phyloP scores from a whole-genome alignment of 35 echinoderm and acorn worm genomes.

The Apostichopus japonicus region DNA sequence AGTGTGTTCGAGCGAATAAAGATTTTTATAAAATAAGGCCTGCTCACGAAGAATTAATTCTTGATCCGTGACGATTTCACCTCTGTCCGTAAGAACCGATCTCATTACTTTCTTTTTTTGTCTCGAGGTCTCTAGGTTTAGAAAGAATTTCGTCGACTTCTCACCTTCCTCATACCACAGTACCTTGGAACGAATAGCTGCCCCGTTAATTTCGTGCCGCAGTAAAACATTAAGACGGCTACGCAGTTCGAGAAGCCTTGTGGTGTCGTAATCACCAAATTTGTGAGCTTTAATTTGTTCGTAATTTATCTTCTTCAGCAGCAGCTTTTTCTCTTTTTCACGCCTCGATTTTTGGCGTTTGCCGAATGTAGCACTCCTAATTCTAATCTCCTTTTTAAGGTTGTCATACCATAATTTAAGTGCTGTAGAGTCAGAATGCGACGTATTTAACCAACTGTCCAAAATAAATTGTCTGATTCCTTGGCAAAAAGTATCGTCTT shows the following conservation, averaged over 20 bases:
- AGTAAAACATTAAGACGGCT: not conserved
- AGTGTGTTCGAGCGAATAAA: not conserved
- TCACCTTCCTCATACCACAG: not conserved
- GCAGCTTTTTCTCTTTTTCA: not conserved
- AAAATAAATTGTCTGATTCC: not conserved
- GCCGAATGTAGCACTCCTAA: not conserved
- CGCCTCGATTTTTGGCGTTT: not conserved
- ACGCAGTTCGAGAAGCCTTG: not conserved
- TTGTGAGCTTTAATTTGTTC: conserved; percentile 2
- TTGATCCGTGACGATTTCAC: not conserved
- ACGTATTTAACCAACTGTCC: not conserved
- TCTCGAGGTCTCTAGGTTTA: not conserved
- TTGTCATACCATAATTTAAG: not conserved
- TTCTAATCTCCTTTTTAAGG: not conserved
- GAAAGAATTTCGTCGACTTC: not conserved
- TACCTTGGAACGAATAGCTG: not conserved
- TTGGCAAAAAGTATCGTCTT: not conserved
- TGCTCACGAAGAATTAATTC: conserved; percentile 12
- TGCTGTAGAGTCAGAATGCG: not conserved
- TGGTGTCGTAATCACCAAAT: not conserved
- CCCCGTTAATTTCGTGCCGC: not conserved
- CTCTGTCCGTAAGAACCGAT: not conserved
- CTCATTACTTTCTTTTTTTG: conserved; percentile 24
- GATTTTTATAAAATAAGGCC: not conserved
- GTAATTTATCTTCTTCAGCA: not conserved